Conservation (phyloP, 2,797 vertebrate species). For the Gallinago solitaria region DNA sequence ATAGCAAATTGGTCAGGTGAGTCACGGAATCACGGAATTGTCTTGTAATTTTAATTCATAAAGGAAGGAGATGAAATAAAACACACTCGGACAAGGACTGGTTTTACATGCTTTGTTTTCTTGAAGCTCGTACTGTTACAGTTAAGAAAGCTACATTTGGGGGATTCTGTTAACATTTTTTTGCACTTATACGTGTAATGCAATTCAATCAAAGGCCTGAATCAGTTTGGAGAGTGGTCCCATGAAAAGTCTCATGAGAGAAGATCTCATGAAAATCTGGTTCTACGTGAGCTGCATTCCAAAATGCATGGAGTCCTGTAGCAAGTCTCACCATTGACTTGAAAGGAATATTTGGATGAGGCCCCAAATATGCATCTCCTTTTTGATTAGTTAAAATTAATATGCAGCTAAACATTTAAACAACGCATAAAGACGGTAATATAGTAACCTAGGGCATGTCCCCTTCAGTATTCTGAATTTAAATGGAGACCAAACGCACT, state of each 20-base stretch:
- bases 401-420: conserved; percentile 56
- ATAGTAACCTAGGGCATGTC: conserved; percentile 6
- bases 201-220: not conserved
- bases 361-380: not conserved
- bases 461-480: conserved; percentile 42
- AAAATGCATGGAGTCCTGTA: not conserved
- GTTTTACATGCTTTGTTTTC: not conserved
- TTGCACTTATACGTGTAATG: not conserved
- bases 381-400: conserved; percentile 31
- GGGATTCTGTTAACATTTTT: not conserved
- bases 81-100: not conserved
- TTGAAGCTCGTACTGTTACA: not conserved
- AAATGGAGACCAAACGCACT: conserved; percentile 39
- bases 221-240: not conserved
- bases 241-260: not conserved
- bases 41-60: not conserved
- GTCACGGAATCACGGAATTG: not conserved
- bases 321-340: not conserved
- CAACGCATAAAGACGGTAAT: not conserved
- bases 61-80: not conserved
- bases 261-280: not conserved
- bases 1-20: not conserved
- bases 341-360: not conserved
- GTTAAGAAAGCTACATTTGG: not conserved
- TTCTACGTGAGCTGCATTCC: not conserved